Conservation (phyloP, 2,113 vertebrate genomes). For the Hemichromis elongatus region DNA sequence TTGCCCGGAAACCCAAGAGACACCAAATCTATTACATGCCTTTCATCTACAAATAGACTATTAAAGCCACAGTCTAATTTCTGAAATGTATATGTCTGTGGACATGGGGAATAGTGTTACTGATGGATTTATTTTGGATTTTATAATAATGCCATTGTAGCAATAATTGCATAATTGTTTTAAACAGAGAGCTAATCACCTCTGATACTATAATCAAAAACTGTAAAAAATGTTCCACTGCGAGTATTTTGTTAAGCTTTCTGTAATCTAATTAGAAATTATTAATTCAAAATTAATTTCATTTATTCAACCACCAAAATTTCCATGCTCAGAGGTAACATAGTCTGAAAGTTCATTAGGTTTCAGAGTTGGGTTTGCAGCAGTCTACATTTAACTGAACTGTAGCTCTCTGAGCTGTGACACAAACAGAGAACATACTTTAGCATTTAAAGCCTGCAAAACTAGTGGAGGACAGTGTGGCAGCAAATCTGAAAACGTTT, state of each 20-base stretch:
- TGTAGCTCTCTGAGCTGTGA: neutral
- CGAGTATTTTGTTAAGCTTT: neutral
- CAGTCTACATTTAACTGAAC: neutral
- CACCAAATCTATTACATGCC: neutral
- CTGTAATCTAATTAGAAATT: neutral
- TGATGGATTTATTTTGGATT: neutral
- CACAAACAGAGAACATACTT: neutral
- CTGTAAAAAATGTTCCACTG: neutral
- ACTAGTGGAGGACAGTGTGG: neutral
- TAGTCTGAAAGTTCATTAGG: neutral
- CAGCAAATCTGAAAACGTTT: neutral
- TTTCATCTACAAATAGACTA: conserved; percentile 12
- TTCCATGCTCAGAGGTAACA: neutral
- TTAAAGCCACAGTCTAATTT: neutral
- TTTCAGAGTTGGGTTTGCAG: neutral
- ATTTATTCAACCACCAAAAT: neutral
- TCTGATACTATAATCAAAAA: conserved; percentile 4
- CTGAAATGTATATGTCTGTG: conserved; percentile 1
- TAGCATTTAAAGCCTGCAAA: neutral
- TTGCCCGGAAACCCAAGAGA: neutral
- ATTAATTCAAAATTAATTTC: neutral
- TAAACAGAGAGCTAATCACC: neutral
- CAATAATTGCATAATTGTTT: neutral
- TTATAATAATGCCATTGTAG: neutral
- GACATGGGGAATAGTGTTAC: neutral